Conservation (phyloP, 2,888 invertebrate species). For the Amblyjoppa proteus region DNA sequence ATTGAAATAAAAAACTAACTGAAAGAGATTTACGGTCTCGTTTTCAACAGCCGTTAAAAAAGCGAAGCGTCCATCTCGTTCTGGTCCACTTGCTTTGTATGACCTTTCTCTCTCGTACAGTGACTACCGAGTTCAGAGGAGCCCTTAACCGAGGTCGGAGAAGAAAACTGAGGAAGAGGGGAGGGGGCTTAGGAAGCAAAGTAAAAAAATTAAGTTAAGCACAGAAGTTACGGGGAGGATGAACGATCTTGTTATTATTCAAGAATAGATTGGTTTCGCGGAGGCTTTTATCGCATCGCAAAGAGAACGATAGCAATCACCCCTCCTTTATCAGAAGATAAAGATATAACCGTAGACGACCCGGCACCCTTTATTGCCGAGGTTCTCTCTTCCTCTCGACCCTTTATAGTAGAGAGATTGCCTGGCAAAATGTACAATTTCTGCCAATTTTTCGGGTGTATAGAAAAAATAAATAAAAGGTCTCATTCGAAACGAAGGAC, state of each 20-base stretch:
- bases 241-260: slow-evolving; percentile 43
- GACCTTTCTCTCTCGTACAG: too few relatives aligned
- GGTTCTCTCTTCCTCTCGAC: background rate
- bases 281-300: slow-evolving; percentile 3
- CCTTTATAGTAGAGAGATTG: background rate
- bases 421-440: too few relatives aligned
- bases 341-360: slow-evolving; percentile 23
- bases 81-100: too few relatives aligned
- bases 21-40: too few relatives aligned
- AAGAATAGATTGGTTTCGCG: slow-evolving; percentile 47
- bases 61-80: too few relatives aligned
- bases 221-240: slow-evolving; percentile 3
- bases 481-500: too few relatives aligned
- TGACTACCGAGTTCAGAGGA: too few relatives aligned
- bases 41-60: too few relatives aligned
- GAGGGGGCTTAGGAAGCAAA: background rate
- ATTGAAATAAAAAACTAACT: too few relatives aligned
- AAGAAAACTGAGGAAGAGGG: background rate
- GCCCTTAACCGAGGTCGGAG: background rate
- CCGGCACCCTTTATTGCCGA: slow-evolving; percentile 34
- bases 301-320: slow-evolving; percentile 15
- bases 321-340: slow-evolving; percentile 27
- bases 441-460: too few relatives aligned
- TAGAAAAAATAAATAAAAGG: too few relatives aligned
- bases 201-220: slow-evolving; percentile 34